These are phyloP conservation scores for Henicopernis longicauda DNA, from an alignment of 2,113 vertebrate species.

Conservation along the genomic window DNA sequence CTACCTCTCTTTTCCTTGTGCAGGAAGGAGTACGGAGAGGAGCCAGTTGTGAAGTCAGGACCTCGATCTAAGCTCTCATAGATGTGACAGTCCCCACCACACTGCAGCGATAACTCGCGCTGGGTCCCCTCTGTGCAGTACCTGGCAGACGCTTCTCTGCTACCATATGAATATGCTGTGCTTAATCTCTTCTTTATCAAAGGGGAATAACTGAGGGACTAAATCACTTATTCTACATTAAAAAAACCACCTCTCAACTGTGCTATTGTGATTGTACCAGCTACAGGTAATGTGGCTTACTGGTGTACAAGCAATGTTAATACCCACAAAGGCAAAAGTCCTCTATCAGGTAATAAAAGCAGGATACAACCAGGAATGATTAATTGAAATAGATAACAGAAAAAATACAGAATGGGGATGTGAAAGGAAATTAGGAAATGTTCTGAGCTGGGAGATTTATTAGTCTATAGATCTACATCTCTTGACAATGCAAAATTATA, in stretches of 20 bases:
- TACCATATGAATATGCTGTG: background rate
- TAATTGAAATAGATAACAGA: background rate
- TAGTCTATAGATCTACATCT: background rate
- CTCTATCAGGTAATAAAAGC: background rate
- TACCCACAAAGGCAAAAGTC: background rate
- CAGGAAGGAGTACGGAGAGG: background rate
- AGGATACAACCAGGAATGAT: background rate
- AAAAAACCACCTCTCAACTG: background rate
- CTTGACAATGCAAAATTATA: constrained; percentile 4
- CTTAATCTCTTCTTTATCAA: background rate
- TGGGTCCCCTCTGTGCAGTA: background rate
- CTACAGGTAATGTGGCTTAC: background rate
- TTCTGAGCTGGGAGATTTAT: constrained; percentile 15
- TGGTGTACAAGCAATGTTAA: background rate
- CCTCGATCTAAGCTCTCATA: background rate
- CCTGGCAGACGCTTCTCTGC: background rate
- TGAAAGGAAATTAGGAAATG: constrained; percentile 36
- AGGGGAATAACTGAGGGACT: background rate
- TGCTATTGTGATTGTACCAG: background rate
- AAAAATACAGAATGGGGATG: background rate
- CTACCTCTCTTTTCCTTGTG: background rate
- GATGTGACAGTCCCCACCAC: background rate
- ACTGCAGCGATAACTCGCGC: background rate
- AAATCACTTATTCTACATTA: background rate
- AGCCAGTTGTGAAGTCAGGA: background rate